phyloP scores from a whole-genome alignment of 2,888 invertebrate genomes.

The Dynastes tityus region DNA sequence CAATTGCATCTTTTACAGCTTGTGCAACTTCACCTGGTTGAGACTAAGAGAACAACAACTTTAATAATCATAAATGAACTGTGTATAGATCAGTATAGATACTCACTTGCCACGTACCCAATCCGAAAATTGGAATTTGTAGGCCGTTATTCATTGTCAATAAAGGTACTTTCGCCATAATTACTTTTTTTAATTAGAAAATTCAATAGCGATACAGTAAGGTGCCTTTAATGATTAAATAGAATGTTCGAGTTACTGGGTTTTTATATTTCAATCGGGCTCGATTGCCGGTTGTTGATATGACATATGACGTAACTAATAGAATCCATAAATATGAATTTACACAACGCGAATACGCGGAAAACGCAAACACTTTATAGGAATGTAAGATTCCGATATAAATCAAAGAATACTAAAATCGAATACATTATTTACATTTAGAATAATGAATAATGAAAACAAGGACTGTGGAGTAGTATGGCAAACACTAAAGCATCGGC shows the following conservation, averaged over 20 bases:
- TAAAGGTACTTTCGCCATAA: constrained; percentile 65
- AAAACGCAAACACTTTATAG: not conserved
- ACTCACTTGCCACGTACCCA: constrained; percentile 88
- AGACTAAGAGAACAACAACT: constrained; percentile 34
- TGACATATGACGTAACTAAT: not conserved
- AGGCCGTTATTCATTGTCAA: constrained; percentile 75
- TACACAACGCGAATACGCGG: not conserved
- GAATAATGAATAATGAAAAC: too few species aligned
- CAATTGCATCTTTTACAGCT: constrained; percentile 83
- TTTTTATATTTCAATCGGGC: not conserved
- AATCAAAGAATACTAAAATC: too few species aligned
- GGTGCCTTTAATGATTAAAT: not conserved
- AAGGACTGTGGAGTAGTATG: too few species aligned
- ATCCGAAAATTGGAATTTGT: constrained; percentile 71
- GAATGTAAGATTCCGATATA: too few species aligned
- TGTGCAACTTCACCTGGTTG: constrained; percentile 77
- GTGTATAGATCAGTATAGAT: constrained; percentile 43
- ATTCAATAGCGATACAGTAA: not conserved
- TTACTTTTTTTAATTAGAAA: not conserved
- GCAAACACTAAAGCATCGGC: too few species aligned
- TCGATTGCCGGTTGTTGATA: constrained; percentile 2
- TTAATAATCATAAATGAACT: constrained; percentile 11
- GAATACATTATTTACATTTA: too few species aligned
- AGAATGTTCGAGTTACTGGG: not conserved
- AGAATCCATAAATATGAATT: not conserved